Conservation (phyloP, 2,888 invertebrate genomes). For the Venustoraphidia nigricollis region DNA sequence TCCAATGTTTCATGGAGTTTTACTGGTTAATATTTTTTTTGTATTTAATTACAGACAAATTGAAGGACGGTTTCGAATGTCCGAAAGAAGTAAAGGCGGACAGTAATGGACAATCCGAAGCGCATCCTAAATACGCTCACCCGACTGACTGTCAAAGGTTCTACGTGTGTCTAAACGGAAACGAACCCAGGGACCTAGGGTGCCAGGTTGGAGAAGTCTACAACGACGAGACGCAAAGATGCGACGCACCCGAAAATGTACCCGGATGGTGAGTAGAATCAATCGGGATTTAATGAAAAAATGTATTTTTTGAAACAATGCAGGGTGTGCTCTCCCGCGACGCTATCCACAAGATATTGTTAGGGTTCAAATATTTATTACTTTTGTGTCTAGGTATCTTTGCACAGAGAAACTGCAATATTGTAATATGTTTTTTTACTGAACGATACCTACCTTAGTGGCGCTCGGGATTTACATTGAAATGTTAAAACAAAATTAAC, state of each 20-base stretch:
- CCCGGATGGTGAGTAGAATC: conserved; percentile 58
- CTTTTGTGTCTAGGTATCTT: too few species aligned
- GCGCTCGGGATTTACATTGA: too few species aligned
- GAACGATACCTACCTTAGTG: too few species aligned
- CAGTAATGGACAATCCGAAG: conserved; percentile 50
- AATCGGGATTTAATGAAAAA: neutral
- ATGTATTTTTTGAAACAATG: too few species aligned
- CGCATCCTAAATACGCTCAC: conserved; percentile 76
- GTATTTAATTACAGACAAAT: conserved; percentile 39
- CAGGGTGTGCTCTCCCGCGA: too few species aligned
- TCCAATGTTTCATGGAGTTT: too few species aligned
- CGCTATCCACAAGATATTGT: too few species aligned
- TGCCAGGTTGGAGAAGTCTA: conserved; percentile 82
- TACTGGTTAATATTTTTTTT: too few species aligned
- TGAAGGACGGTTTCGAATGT: conserved; percentile 74
- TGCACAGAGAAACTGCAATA: too few species aligned
- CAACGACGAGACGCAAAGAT: conserved; percentile 69
- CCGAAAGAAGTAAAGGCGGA: conserved; percentile 54
- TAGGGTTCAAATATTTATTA: too few species aligned
- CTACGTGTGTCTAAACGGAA: conserved; percentile 77
- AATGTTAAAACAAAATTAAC: too few species aligned
- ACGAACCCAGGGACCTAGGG: conserved; percentile 75
- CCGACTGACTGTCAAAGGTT: conserved; percentile 81
- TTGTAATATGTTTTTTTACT: too few species aligned
- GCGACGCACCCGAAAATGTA: conserved; percentile 83